Evolutionary conservation across 2,113 vertebrate species (phyloP).

Genomic region (Lycaon pictus): DNA sequence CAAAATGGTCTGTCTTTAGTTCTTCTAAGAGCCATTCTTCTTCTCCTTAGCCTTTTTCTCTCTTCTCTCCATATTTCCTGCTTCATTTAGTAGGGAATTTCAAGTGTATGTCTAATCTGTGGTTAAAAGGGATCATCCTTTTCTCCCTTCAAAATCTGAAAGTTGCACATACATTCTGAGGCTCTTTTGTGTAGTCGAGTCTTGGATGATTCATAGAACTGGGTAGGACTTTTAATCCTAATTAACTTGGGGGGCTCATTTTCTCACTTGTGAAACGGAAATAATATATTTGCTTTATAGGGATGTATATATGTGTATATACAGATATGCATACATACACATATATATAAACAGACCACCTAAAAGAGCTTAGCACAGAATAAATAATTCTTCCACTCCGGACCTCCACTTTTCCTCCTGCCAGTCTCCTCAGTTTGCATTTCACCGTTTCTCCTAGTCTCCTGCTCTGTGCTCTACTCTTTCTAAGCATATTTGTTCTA

Average conservation of each 20-base stretch:
- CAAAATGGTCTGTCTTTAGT: constrained; percentile 5
- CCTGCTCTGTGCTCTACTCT: neutral
- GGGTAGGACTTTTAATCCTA: neutral
- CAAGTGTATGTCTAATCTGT: neutral
- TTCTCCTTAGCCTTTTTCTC: neutral
- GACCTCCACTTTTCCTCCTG: neutral
- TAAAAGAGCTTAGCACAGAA: neutral
- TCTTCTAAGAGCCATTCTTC: neutral
- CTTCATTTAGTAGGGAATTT: neutral
- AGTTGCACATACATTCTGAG: neutral
- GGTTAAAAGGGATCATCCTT: neutral
- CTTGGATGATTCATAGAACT: neutral
- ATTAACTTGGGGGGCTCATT: neutral
- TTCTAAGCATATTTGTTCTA: neutral
- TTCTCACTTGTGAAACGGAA: neutral
- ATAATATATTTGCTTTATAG: neutral
- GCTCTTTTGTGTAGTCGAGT: neutral
- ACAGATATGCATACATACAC: neutral
- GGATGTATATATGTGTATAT: neutral
- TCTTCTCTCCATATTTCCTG: neutral
- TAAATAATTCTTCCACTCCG: neutral
- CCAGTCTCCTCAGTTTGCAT: neutral
- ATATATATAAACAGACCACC: neutral
- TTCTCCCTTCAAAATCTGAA: neutral
- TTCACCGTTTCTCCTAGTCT: neutral